These are phyloP conservation scores for Lagria hirta DNA, from an alignment of 2,888 invertebrate genomes.

Conservation along the genomic window DNA sequence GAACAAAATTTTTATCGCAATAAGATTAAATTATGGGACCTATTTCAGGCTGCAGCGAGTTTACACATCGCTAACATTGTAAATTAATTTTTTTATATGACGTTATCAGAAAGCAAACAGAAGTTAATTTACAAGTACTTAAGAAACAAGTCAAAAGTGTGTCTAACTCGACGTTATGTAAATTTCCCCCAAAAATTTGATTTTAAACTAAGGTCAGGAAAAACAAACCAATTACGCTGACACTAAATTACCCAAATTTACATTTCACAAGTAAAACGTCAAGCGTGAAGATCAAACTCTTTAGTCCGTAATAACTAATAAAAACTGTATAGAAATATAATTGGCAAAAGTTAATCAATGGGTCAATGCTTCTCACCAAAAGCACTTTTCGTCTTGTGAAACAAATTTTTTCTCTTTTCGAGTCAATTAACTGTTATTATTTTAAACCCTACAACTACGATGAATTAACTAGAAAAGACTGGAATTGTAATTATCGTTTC, in stretches of 20 bases:
- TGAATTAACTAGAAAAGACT: constrained; percentile 13
- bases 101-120: constrained; percentile 32
- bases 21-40: constrained; percentile 20
- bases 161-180: constrained; percentile 19
- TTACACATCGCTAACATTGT: constrained; percentile 27
- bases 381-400: constrained; percentile 14
- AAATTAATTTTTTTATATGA: constrained; percentile 32
- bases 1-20: constrained; percentile 16
- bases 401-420: constrained; percentile 11
- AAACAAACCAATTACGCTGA: constrained; percentile 14
- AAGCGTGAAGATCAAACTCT: constrained; percentile 24
- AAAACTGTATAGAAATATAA: constrained; percentile 17
- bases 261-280: constrained; percentile 12
- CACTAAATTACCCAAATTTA: constrained; percentile 13
- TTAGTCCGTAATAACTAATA: constrained; percentile 20
- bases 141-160: constrained; percentile 23
- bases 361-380: constrained; percentile 24
- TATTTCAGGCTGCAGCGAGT: constrained; percentile 21
- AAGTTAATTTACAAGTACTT: constrained; percentile 30
- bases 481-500: constrained; percentile 16
- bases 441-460: constrained; percentile 7
- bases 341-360: constrained; percentile 13
- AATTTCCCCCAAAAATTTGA: constrained; percentile 14
- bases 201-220: constrained; percentile 19
- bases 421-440: constrained; percentile 14